Base-by-base conservation (phyloP, 2,888 invertebrate species). In the Sphaerophoria taeniata region DNA sequence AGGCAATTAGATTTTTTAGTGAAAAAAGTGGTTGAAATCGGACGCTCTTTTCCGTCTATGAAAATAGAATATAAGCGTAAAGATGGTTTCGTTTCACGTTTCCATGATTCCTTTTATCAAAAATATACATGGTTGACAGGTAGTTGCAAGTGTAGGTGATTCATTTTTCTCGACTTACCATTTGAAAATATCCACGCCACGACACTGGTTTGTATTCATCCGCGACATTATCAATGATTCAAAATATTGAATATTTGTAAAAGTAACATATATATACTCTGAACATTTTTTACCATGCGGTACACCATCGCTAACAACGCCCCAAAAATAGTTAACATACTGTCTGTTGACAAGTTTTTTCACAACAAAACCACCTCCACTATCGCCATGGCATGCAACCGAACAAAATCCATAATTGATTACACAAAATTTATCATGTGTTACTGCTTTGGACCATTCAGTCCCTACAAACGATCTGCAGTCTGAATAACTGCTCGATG, bases 401-500 rank as follows among this genome's bases (percentile, higher is more conserved):
- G 56, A 80, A 34, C 87, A 88, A 36, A 84, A 71, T 4, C 76
- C n/a, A n/a, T n/a, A 56, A 56, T 87, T 88, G 2, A 89, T 87
- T 36, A 90, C 89, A 87, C 91, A 91, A 82, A 91, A 90, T 87
- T 91, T 91, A 87, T 91, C 91, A 16, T 74, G 55, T 0, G 90
- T 88, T 4, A 90, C 67, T 34, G 87, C 79, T 11, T 60, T 79
- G n/a, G 85, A 73, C 51, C 81, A 87, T 31, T 63, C 65, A 2
- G 58, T 6, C n/a, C 87, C 39, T 9, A 88, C 83, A 65, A 51
- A n/a, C 0, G 70, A 63, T 31, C 49, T 63, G 69, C 90, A 90
- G 3, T 86, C 70, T 0, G 77, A 16, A 47, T 87, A 85, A 14
- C 83, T 71, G 12, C 88, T 86, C 0, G 87, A 81, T n/a, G 83